Evolutionary conservation across 2,888 invertebrate species (phyloP).

Genomic region (Dugesia japonica): DNA sequence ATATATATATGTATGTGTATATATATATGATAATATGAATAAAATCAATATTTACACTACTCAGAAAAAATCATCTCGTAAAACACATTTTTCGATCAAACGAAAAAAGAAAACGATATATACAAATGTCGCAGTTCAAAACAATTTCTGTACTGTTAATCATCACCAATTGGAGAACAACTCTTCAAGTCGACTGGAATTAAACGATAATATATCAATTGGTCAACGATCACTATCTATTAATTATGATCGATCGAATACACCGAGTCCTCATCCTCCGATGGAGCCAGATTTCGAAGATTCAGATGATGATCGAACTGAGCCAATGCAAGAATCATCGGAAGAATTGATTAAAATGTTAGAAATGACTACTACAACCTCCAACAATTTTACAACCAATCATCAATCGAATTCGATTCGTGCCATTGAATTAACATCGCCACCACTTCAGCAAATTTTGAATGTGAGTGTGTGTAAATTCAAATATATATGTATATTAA

Average conservation of each 20-base stretch:
- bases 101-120: neutral
- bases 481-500: no score
- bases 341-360: neutral
- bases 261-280: neutral
- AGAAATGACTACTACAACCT: neutral
- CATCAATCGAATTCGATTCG: neutral
- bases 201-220: neutral
- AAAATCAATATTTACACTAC: conserved; percentile 6
- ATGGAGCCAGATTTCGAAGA: neutral
- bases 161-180: neutral
- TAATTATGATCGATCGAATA: neutral
- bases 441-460: neutral
- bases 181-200: neutral
- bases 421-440: neutral
- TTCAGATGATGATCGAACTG: conserved; percentile 6
- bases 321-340: neutral
- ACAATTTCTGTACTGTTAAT: neutral
- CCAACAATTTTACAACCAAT: neutral
- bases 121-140: neutral
- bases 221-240: neutral
- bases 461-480: neutral
- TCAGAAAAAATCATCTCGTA: conserved; percentile 6
- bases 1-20: no score
- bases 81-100: neutral
- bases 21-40: no score